Conservation (phyloP, 2,113 vertebrate species). For the Bucco capensis region DNA sequence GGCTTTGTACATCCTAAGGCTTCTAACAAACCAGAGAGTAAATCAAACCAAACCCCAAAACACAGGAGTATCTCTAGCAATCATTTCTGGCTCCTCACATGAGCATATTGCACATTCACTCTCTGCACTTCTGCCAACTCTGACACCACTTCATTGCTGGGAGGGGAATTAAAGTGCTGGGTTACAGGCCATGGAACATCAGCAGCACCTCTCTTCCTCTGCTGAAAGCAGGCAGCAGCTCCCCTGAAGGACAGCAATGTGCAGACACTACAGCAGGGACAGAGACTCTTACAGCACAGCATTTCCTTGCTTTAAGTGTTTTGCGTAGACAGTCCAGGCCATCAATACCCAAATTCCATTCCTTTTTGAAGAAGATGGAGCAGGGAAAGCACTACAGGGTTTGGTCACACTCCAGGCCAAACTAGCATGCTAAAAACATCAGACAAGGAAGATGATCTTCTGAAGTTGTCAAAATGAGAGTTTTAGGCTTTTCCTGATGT, state of each 20-base stretch:
- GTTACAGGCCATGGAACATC: background rate
- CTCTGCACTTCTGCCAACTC: background rate
- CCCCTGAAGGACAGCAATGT: background rate
- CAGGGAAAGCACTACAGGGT: background rate
- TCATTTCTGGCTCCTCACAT: background rate
- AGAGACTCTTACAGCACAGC: background rate
- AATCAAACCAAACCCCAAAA: background rate
- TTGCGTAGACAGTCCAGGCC: background rate
- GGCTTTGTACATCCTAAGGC: background rate
- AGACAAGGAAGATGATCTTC: background rate
- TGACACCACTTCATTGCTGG: background rate
- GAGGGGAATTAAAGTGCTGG: background rate
- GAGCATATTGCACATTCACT: background rate
- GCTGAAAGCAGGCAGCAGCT: background rate
- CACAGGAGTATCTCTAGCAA: background rate
- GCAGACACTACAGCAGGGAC: background rate
- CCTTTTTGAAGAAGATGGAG: background rate
- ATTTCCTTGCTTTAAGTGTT: background rate
- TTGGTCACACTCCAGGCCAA: background rate
- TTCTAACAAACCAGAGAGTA: background rate
- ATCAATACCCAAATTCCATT: background rate
- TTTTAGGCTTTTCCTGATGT: background rate
- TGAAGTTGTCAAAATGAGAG: background rate
- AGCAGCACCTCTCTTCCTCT: background rate
- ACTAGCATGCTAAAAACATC: background rate